Conservation (phyloP, 2,797 vertebrate genomes). For the Masticophis lateralis region DNA sequence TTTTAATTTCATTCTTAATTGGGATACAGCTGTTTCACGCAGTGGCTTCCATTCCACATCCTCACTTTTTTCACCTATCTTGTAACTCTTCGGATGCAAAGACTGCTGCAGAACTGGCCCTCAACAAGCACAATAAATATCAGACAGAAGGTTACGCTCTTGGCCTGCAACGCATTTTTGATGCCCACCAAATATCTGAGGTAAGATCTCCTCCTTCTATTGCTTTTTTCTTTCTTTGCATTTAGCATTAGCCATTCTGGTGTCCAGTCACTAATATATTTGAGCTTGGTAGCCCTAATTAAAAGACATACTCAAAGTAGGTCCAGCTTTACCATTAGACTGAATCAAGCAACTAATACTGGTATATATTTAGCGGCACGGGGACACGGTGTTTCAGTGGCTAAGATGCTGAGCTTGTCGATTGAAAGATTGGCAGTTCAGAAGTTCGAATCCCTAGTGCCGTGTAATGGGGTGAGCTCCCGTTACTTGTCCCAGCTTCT, state of each 20-base stretch:
- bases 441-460: too few species aligned
- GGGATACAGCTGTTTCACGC: constrained; percentile 32
- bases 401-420: too few species aligned
- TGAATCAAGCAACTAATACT: not conserved
- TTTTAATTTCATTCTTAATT: constrained; percentile 42
- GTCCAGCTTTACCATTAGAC: not conserved
- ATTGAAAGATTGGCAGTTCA: too few species aligned
- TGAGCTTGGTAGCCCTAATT: not conserved
- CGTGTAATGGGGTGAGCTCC: too few species aligned
- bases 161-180: constrained; percentile 62
- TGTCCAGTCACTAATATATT: not conserved
- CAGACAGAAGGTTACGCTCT: constrained; percentile 58
- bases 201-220: constrained; percentile 43
- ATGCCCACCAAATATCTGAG: constrained; percentile 52
- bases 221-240: not conserved
- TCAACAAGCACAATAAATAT: constrained; percentile 62
- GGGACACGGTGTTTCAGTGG: too few species aligned
- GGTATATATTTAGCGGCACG: too few species aligned
- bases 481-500: too few species aligned
- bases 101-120: constrained; percentile 51
- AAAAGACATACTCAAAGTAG: not conserved
- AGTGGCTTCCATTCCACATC: fast-evolving
- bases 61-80: not conserved
- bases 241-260: not conserved
- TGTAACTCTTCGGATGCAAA: constrained; percentile 52